Evolutionary conservation across 2,888 invertebrate species (phyloP), one percentile per base, ranked within the genome.

Genomic region (Emmelina monodactyla): DNA sequence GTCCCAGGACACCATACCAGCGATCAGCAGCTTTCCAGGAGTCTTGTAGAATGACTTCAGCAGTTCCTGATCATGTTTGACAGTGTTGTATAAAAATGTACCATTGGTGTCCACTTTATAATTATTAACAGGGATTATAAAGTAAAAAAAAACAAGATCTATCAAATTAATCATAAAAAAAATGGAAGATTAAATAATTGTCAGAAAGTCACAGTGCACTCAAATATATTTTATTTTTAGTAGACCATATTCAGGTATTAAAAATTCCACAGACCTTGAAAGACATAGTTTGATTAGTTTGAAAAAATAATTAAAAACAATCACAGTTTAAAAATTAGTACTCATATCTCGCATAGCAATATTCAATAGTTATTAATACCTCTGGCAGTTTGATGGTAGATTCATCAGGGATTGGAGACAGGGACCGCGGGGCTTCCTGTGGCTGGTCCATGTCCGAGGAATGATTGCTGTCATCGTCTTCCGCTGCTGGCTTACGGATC

Each of bases 1-100:
- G 51, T 96, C 95, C 95, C 95, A 96, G 50, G 94, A 93, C 1
- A 92, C 90, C 50, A 91, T 86, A 2, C 96, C 96, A 46, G 92
- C 87, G 42, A 95, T 84, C 52, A 95, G 56, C 39, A 96, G 69
- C 35, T 86, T 83, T 5, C 93, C 94, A 1, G 88, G 83, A 0
- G 85, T 82, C 58, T 87, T 87, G 52, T 86, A 84, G 49, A 87
- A 78, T 0, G 85, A 78, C 41, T 83, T 78, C 35, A 88, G 62
- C 31, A 88, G 63, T 54, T 87, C 87, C 76, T 80, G 51, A 2
- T 37, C 35, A n/a, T n/a, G n/a, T n/a, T n/a, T n/a, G n/a, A n/a
- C n/a, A n/a, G n/a, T n/a, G n/a, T n/a, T n/a, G n/a, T n/a, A n/a
- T 37, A 34, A n/a, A 28, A 34, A 15, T 31, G 28, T 28, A 29